Evolutionary conservation across 2,113 vertebrate genomes (phyloP).

Genomic region (Pseudolaguvia tuberculata): DNA sequence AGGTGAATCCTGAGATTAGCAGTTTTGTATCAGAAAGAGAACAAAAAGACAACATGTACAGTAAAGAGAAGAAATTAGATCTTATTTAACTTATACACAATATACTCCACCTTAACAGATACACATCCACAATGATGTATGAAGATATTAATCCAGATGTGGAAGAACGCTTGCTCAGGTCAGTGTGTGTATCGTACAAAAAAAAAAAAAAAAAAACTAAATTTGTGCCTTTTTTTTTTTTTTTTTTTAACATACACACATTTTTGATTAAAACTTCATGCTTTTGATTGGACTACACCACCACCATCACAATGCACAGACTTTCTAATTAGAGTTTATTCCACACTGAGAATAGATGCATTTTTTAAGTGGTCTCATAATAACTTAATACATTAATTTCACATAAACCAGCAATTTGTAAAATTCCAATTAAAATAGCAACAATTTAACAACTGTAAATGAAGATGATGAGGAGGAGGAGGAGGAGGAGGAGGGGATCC

Average conservation of each 20-base stretch:
- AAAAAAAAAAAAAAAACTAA: too few relatives aligned
- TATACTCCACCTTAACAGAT: neutral
- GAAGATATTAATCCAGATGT: neutral
- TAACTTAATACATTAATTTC: too few relatives aligned
- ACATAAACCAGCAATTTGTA: neutral
- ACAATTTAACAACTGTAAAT: neutral
- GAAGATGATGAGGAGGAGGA: too few relatives aligned
- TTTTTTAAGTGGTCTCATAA: too few relatives aligned
- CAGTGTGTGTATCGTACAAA: neutral
- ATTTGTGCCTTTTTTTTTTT: too few relatives aligned
- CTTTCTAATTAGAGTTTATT: too few relatives aligned
- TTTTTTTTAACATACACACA: too few relatives aligned
- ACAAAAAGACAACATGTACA: slow-evolving; percentile 51
- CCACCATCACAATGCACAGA: too few relatives aligned
- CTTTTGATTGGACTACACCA: too few relatives aligned
- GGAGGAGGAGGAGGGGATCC: too few relatives aligned
- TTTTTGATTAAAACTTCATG: too few relatives aligned
- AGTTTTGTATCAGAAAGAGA: slow-evolving; percentile 46
- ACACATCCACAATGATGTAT: neutral
- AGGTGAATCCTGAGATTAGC: slow-evolving; percentile 66
- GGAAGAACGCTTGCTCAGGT: neutral
- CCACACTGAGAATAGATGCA: too few relatives aligned
- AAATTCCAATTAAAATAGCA: neutral
- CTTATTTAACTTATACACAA: neutral
- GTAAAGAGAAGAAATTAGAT: neutral